Percentiles rank a stretch among this genome's conserved stretches.
Conservation (phyloP, 1,140 invertebrate species). For the Platorchestia sp. region DNA sequence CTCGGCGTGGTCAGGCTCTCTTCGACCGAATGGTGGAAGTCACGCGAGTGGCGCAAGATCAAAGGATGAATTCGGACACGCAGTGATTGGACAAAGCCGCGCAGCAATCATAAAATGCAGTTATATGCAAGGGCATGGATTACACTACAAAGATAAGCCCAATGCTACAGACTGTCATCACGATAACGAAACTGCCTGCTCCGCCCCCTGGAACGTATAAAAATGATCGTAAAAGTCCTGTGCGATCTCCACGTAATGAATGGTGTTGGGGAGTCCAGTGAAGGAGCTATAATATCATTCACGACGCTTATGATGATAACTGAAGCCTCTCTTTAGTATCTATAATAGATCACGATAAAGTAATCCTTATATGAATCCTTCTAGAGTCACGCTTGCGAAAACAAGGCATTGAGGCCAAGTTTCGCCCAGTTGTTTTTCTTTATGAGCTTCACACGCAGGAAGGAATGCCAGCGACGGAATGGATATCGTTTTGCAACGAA, state of each 20-base stretch:
- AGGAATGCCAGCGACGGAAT: background rate
- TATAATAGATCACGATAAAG: slow-evolving; percentile 44
- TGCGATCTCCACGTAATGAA: slow-evolving; percentile 52
- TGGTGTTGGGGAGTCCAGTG: slow-evolving; percentile 1
- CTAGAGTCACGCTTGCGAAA: slow-evolving; percentile 10
- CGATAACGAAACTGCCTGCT: slow-evolving; percentile 40
- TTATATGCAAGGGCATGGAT: slow-evolving; percentile 48
- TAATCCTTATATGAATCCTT: background rate
- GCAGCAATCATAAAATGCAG: slow-evolving; percentile 37
- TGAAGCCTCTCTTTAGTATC: slow-evolving; percentile 32
- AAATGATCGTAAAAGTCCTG: slow-evolving; percentile 50
- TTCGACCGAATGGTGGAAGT: background rate
- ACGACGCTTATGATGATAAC: slow-evolving; percentile 40
- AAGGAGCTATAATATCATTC: slow-evolving; percentile 42
- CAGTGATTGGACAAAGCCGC: slow-evolving; percentile 42
- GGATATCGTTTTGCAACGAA: background rate
- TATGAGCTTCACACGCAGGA: background rate
- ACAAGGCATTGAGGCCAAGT: background rate
- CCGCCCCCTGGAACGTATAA: slow-evolving; percentile 16
- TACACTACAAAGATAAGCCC: slow-evolving; percentile 44
- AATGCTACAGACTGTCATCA: slow-evolving; percentile 44
- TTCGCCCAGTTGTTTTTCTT: background rate
- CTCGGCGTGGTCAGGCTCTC: background rate
- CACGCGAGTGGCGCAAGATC: slow-evolving; percentile 18
- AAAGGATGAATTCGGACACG: slow-evolving; percentile 43